Conservation (phyloP, 2,113 vertebrate species). For the Rhinogobius similis region DNA sequence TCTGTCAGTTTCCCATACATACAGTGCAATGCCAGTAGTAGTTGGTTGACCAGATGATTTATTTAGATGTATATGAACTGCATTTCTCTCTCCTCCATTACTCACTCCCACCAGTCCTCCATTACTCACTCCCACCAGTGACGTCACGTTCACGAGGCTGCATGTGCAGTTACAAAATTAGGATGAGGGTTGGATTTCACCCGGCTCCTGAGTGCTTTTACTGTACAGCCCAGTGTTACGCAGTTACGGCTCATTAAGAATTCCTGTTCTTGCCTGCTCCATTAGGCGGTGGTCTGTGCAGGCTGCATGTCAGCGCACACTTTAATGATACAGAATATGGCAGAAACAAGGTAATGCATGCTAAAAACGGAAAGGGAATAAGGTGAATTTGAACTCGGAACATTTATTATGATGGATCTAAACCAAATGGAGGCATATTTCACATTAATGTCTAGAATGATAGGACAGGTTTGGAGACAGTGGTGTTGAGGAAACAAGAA, state of each 20-base stretch:
- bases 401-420: not conserved
- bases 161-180: conserved; percentile 48
- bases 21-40: no score
- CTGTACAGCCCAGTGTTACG: conserved; percentile 47
- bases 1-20: no score
- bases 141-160: conserved; percentile 46
- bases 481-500: not conserved
- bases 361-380: conserved; percentile 5
- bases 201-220: conserved; percentile 54
- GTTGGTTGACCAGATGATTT: no score
- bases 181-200: conserved; percentile 57
- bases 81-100: conserved; percentile 21
- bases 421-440: not conserved
- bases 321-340: conserved; percentile 23
- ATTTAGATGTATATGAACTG: no score
- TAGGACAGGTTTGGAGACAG: not conserved
- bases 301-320: conserved; percentile 12
- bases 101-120: conserved; percentile 34
- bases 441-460: not conserved
- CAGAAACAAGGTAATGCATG: not conserved
- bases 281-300: conserved; percentile 51
- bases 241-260: conserved; percentile 62
- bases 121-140: conserved; percentile 44
- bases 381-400: not conserved
- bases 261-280: conserved; percentile 36